These are phyloP conservation scores for Dendrolimus punctatus DNA, from an alignment of 1,140 invertebrate species.

Conservation along the genomic window DNA sequence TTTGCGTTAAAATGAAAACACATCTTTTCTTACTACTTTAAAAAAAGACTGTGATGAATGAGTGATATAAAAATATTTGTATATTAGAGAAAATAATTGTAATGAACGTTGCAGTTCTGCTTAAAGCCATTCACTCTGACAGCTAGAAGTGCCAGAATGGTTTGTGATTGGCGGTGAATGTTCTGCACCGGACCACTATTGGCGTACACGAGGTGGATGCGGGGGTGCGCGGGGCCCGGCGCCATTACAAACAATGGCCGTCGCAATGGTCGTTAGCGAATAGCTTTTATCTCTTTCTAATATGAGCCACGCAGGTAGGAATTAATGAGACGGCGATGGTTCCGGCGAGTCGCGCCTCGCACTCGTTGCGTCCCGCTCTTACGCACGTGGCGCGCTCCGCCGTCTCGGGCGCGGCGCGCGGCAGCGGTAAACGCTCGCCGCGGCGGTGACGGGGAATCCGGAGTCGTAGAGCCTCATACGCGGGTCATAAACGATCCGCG, in stretches of 20 bases:
- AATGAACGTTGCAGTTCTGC: slow-evolving; percentile 41
- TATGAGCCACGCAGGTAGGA: slow-evolving; percentile 63
- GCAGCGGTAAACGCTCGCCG: slow-evolving; percentile 63
- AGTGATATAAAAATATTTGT: too few species aligned
- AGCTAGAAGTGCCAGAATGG: slow-evolving; percentile 69
- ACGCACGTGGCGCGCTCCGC: slow-evolving; percentile 40
- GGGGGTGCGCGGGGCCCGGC: slow-evolving; percentile 55
- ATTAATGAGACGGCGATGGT: slow-evolving; percentile 67
- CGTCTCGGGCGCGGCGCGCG: slow-evolving; percentile 57
- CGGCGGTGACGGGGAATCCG: slow-evolving; percentile 55
- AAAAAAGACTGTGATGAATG: too few species aligned
- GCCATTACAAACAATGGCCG: slow-evolving; percentile 67
- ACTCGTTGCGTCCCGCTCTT: slow-evolving; percentile 37
- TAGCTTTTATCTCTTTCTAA: slow-evolving; percentile 71
- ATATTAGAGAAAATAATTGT: slow-evolving; percentile 11
- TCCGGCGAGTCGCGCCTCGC: slow-evolving; percentile 34
- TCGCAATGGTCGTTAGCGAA: slow-evolving; percentile 62
- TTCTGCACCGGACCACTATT: slow-evolving; percentile 69
- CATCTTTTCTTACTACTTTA: too few species aligned
- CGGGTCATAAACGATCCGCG: slow-evolving; percentile 71
- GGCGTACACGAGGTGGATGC: slow-evolving; percentile 54
- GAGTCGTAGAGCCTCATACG: slow-evolving; percentile 71
- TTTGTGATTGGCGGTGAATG: slow-evolving; percentile 71
- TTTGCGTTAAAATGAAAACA: too few species aligned
- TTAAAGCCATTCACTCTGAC: slow-evolving; percentile 62